Conservation (phyloP, 2,888 invertebrate species). For the Aleiodes testaceus region DNA sequence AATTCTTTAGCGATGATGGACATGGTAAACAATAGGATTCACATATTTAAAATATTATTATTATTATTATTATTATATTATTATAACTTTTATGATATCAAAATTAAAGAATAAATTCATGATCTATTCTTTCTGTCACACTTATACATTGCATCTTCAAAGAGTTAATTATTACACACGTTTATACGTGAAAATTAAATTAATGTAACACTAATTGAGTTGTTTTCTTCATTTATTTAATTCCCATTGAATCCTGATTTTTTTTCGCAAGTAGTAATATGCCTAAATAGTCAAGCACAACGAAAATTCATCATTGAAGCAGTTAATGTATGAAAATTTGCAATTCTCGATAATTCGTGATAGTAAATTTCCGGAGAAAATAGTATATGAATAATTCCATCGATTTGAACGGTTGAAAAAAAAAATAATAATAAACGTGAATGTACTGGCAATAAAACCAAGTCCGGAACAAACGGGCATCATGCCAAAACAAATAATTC, state of each 20-base stretch:
- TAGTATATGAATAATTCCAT: conserved; percentile 10
- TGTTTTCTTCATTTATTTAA: not conserved
- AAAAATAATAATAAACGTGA: not conserved
- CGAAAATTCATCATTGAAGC: not conserved
- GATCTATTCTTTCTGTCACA: conserved; percentile 16
- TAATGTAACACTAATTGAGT: conserved; percentile 30
- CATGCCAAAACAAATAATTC: conserved; percentile 39
- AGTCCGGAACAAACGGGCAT: conserved; percentile 9
- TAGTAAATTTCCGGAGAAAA: not conserved
- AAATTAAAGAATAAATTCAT: conserved; percentile 28
- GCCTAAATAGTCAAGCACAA: not conserved
- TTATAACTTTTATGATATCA: conserved; percentile 23
- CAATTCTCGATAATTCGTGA: no score
- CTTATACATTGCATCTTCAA: conserved; percentile 14
- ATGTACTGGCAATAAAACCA: conserved; percentile 29
- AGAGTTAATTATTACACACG: not conserved
- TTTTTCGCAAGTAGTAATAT: no score
- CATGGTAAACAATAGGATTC: conserved; percentile 58
- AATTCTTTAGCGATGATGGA: conserved; percentile 68
- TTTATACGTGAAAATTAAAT: conserved; percentile 32
- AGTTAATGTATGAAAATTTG: not conserved
- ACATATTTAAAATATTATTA: conserved; percentile 37
- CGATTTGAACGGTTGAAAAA: conserved; percentile 14
- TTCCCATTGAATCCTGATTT: no score
- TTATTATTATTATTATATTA: no score